phyloP scores from a whole-genome alignment of 2,888 invertebrate genomes.

The Diarsia brunnea region DNA sequence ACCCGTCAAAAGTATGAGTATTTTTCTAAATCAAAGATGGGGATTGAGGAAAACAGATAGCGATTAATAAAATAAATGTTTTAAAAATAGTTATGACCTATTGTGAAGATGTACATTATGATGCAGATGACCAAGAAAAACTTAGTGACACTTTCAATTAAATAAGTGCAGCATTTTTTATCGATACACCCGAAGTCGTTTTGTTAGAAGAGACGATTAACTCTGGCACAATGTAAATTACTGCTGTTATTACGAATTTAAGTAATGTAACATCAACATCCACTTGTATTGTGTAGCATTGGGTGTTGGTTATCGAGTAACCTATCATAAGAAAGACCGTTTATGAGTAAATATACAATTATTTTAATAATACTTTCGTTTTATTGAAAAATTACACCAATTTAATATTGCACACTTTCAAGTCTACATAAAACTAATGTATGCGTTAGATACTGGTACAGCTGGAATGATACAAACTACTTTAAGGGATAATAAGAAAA shows the following conservation, averaged over 20 bases:
- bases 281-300: conserved; percentile 81
- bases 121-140: conserved; percentile 16
- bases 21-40: conserved; percentile 47
- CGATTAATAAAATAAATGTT: conserved; percentile 26
- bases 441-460: neutral
- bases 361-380: conserved; percentile 74
- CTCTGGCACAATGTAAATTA: conserved; percentile 43
- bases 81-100: conserved; percentile 19
- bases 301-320: conserved; percentile 89
- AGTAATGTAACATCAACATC: conserved; percentile 81
- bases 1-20: conserved; percentile 38
- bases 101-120: conserved; percentile 25
- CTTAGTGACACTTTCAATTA: conserved; percentile 31
- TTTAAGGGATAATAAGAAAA: neutral
- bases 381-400: conserved; percentile 21
- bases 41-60: conserved; percentile 33
- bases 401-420: neutral
- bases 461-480: neutral
- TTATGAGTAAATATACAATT: conserved; percentile 86
- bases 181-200: conserved; percentile 2
- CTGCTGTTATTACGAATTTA: conserved; percentile 68
- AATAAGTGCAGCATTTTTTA: conserved; percentile 51
- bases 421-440: neutral
- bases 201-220: conserved; percentile 28
- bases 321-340: conserved; percentile 85